A percentile compares a stretch with the other conserved stretches of the same genome.
Evolutionary conservation across 2,113 vertebrate species (phyloP).

Genomic region (Dromas ardeola): DNA sequence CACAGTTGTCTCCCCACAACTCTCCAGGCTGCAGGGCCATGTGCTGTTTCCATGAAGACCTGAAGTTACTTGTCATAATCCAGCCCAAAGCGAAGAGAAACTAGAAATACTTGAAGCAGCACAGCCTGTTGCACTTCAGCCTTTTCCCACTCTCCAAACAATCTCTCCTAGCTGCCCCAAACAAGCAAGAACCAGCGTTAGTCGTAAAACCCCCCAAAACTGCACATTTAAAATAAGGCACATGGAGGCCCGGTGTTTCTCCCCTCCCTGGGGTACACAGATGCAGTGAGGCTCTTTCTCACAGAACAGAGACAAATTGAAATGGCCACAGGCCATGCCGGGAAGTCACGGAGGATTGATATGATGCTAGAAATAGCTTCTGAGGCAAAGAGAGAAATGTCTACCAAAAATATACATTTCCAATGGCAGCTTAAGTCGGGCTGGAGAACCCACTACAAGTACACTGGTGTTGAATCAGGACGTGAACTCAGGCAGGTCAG

Average conservation of each 20-base stretch:
- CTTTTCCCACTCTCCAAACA: not conserved
- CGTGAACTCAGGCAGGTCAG: not conserved
- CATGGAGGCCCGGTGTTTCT: accelerated
- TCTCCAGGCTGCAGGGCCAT: not conserved
- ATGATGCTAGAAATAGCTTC: not conserved
- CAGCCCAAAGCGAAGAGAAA: not conserved
- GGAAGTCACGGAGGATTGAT: not conserved
- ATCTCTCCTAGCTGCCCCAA: not conserved
- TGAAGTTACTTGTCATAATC: not conserved
- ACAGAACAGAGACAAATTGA: not conserved
- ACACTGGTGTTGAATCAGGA: not conserved
- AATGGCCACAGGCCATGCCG: accelerated
- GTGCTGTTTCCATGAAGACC: accelerated
- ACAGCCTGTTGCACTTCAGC: not conserved
- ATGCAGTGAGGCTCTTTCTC: not conserved
- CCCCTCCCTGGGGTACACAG: accelerated
- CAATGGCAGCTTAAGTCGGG: not conserved
- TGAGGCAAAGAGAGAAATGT: not conserved
- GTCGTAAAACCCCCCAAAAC: not conserved
- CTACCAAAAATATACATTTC: not conserved
- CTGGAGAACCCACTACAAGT: not conserved
- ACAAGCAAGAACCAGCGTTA: accelerated
- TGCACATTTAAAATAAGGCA: not conserved
- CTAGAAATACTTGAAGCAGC: not conserved
- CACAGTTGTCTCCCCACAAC: too few species aligned